Evolutionary conservation across 2,888 invertebrate genomes (phyloP).

Genomic region (Cinara cedri): DNA sequence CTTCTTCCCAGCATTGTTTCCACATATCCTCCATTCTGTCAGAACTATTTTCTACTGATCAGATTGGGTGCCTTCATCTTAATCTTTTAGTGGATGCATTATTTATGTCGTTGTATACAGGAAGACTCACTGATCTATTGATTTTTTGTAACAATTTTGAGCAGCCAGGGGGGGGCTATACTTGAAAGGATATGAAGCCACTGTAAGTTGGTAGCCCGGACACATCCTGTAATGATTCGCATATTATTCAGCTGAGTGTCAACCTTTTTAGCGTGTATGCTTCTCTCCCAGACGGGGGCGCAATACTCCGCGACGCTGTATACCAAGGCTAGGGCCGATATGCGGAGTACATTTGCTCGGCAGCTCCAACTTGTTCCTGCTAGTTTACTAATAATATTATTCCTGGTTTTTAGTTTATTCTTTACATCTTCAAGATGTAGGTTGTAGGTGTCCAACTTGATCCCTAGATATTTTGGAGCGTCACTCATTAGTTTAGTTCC

Average conservation of each 20-base stretch:
- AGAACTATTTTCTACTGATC: neutral
- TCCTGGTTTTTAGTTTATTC: too few species aligned
- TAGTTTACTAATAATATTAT: neutral
- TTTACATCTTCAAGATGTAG: neutral
- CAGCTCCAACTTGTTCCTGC: too few species aligned
- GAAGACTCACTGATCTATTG: neutral
- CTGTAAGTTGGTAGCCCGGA: neutral
- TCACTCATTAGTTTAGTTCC: neutral
- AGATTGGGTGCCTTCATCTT: neutral
- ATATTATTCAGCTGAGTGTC: too few species aligned
- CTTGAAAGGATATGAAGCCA: too few species aligned
- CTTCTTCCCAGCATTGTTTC: neutral
- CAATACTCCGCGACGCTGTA: too few species aligned
- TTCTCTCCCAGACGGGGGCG: too few species aligned
- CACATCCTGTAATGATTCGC: too few species aligned
- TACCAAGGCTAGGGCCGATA: too few species aligned
- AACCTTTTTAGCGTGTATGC: too few species aligned
- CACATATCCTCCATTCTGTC: neutral
- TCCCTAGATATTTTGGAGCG: neutral
- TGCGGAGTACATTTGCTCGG: too few species aligned
- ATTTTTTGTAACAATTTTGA: conserved; percentile 1
- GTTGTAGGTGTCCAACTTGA: neutral
- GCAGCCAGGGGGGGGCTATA: too few species aligned
- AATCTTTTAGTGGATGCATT: conserved; percentile 1
- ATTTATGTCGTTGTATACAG: neutral